Conservation (phyloP, 2,113 vertebrate genomes). For the Nestor notabilis region DNA sequence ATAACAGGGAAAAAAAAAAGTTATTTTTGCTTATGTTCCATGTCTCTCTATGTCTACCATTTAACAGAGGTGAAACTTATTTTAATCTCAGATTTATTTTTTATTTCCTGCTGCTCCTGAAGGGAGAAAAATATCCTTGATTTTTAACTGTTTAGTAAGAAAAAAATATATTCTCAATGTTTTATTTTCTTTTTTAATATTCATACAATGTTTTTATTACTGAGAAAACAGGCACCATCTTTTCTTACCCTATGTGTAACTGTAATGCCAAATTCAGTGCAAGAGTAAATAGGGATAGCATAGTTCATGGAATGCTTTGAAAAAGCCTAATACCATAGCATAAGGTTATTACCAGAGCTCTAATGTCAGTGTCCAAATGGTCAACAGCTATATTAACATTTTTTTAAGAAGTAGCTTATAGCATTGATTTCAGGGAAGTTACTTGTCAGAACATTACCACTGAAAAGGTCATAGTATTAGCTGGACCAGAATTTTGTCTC, state of each 20-base stretch:
- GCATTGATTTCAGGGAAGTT: not conserved
- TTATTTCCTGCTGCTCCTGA: not conserved
- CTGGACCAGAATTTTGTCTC: not conserved
- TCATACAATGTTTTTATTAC: not conserved
- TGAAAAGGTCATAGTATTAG: not conserved
- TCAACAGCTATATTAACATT: not conserved
- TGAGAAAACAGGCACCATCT: not conserved
- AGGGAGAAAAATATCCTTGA: not conserved
- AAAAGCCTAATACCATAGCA: not conserved
- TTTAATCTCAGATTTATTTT: not conserved
- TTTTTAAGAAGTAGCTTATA: not conserved
- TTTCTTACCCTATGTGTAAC: not conserved
- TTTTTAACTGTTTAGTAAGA: not conserved
- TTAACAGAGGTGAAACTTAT: not conserved
- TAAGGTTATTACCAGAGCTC: not conserved
- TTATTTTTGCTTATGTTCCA: not conserved
- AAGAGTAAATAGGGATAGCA: not conserved
- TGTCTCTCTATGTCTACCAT: not conserved
- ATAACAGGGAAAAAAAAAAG: fast-evolving
- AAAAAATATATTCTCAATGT: not conserved
- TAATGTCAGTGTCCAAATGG: not conserved
- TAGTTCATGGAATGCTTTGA: not conserved
- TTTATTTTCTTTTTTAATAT: not conserved
- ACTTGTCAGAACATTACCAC: not conserved
- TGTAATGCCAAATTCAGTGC: not conserved